These are phyloP conservation scores for Burhinus oedicnemus DNA, from an alignment of 2,113 vertebrate species.

Conservation along the genomic window DNA sequence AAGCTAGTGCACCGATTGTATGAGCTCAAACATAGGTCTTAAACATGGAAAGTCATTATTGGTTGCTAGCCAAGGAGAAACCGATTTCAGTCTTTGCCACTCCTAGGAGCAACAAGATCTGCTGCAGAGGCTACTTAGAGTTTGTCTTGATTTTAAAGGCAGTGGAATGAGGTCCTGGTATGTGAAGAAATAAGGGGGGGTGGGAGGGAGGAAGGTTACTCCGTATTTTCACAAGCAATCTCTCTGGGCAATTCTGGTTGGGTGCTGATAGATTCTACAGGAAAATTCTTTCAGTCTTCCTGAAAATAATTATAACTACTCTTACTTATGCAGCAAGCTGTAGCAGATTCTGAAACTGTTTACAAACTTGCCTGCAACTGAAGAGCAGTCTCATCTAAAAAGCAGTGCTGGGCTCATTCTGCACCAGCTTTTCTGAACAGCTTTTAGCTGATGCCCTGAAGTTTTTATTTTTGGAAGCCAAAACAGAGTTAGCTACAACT, in stretches of 20 bases:
- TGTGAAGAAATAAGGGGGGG: background rate
- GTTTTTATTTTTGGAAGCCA: background rate
- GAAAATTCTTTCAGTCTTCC: background rate
- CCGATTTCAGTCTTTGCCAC: background rate
- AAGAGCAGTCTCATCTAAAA: background rate
- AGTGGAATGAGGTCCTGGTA: background rate
- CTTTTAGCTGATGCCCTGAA: background rate
- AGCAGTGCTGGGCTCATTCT: background rate
- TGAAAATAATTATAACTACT: background rate
- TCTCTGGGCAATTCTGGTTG: background rate
- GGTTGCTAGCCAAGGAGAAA: background rate
- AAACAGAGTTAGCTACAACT: background rate
- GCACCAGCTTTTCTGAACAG: background rate
- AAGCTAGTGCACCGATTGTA: background rate
- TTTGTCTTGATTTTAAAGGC: background rate
- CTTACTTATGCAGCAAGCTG: background rate
- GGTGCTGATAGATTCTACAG: background rate
- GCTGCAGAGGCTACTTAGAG: background rate
- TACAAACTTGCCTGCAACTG: background rate
- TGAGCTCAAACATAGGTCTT: background rate
- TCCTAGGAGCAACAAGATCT: background rate
- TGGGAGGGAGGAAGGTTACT: background rate
- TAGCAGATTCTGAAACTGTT: background rate
- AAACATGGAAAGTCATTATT: background rate
- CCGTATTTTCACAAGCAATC: background rate